A percentile compares a stretch with the other conserved stretches of the same genome.
These are phyloP conservation scores for Microctonus brassicae DNA, from an alignment of 2,888 invertebrate species.

Conservation along the genomic window DNA sequence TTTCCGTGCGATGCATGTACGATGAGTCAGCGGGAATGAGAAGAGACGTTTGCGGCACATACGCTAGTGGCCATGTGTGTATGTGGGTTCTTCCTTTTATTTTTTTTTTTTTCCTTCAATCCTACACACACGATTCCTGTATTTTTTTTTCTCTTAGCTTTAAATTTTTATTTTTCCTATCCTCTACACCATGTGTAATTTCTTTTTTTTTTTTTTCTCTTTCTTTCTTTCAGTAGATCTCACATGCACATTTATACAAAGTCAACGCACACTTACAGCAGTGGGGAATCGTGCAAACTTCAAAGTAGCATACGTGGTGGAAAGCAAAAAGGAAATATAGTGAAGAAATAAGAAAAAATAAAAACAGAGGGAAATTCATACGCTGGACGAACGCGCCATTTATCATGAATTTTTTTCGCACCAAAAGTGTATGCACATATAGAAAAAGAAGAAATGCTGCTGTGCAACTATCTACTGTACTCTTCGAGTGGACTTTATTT, in stretches of 20 bases:
- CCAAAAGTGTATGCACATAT: not conserved
- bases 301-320: not conserved
- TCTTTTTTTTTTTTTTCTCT: not conserved
- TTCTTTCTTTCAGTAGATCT: not conserved
- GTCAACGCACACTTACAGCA: not conserved
- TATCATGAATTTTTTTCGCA: constrained; percentile 17
- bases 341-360: not conserved
- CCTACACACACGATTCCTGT: constrained; percentile 13
- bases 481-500: constrained; percentile 18
- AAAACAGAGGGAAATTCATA: constrained; percentile 2
- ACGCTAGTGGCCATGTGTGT: not conserved
- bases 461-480: not conserved
- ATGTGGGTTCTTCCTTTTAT: constrained; percentile 6
- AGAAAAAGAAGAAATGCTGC: not conserved
- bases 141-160: constrained; percentile 7
- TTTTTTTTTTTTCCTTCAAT: constrained; percentile 6
- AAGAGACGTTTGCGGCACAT: constrained; percentile 41
- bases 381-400: constrained; percentile 22
- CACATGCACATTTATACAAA: constrained; percentile 3
- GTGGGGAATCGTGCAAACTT: not conserved
- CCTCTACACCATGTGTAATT: not conserved
- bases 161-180: constrained; percentile 13
- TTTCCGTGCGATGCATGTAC: constrained; percentile 48
- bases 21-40: constrained; percentile 50
- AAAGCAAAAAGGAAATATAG: constrained; percentile 8